These are phyloP conservation scores for Myripristis murdjan DNA, from an alignment of 2,797 vertebrate genomes.

Conservation along the genomic window DNA sequence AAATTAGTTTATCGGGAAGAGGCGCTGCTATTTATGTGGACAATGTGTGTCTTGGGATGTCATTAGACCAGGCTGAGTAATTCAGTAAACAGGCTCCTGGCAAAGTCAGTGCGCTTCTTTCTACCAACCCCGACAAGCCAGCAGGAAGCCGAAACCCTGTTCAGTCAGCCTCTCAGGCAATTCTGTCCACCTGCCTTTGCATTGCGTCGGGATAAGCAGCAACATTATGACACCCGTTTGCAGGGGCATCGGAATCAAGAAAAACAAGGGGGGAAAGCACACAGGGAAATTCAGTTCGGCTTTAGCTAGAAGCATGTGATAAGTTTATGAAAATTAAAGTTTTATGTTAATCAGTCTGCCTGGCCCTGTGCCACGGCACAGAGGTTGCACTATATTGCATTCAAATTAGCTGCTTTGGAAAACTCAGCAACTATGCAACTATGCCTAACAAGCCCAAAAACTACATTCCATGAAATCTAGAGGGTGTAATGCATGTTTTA, in stretches of 20 bases:
- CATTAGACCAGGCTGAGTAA: conserved; percentile 59
- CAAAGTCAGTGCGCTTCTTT: conserved; percentile 43
- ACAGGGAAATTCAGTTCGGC: conserved; percentile 67
- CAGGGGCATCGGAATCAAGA: conserved; percentile 29
- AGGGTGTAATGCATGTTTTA: conserved; percentile 28
- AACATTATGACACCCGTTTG: conserved; percentile 32
- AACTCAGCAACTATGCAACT: conserved; percentile 40
- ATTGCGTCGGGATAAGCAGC: conserved; percentile 19
- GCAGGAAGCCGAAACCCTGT: conserved; percentile 35
- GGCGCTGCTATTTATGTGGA: conserved; percentile 41
- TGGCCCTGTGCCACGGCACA: conserved; percentile 66
- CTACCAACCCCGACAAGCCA: conserved; percentile 30
- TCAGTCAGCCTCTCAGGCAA: conserved; percentile 34
- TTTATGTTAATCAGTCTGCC: conserved; percentile 82
- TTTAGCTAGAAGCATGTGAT: conserved; percentile 78
- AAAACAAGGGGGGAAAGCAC: conserved; percentile 15
- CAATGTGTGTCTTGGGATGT: conserved; percentile 66
- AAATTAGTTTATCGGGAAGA: conserved; percentile 18
- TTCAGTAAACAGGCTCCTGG: conserved; percentile 58
- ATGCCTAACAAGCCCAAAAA: conserved; percentile 60
- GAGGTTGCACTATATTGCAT: conserved; percentile 65
- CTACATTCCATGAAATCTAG: conserved; percentile 44
- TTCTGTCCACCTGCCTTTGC: conserved; percentile 13
- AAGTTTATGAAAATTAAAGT: conserved; percentile 83
- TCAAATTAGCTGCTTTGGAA: conserved; percentile 68